Evolutionary conservation across 1,140 invertebrate genomes (phyloP).

Genomic region (Coptotermes formosanus): DNA sequence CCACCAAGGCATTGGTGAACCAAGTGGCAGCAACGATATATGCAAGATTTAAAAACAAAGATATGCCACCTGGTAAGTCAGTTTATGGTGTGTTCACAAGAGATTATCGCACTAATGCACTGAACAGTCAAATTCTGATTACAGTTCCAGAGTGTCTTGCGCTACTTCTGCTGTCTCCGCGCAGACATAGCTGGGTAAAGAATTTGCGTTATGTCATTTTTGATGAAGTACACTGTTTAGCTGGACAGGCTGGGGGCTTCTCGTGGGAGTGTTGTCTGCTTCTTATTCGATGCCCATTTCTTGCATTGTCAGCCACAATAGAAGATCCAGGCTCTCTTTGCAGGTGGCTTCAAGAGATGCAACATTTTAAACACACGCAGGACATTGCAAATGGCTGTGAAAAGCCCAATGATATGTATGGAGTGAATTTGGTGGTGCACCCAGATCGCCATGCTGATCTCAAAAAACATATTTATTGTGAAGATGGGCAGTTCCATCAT

Average conservation of each 20-base stretch:
- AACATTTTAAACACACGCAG: conserved; percentile 36
- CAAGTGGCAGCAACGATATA: conserved; percentile 39
- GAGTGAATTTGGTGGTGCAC: conserved; percentile 36
- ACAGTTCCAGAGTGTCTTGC: conserved; percentile 40
- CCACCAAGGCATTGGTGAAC: conserved; percentile 40
- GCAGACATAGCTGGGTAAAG: conserved; percentile 35
- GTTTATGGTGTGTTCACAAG: conserved; percentile 38
- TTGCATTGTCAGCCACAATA: conserved; percentile 39
- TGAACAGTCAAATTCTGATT: conserved; percentile 36
- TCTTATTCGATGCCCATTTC: conserved; percentile 37
- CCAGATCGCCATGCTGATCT: conserved; percentile 37
- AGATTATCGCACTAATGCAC: conserved; percentile 36
- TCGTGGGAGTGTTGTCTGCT: conserved; percentile 37
- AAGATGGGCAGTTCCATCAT: conserved; percentile 31
- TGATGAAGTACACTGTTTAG: conserved; percentile 40
- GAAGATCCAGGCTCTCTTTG: conserved; percentile 35
- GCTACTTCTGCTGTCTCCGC: conserved; percentile 37
- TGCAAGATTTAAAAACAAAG: conserved; percentile 36
- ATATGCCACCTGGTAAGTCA: conserved; percentile 33
- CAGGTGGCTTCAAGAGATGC: conserved; percentile 36
- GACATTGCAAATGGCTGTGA: conserved; percentile 20
- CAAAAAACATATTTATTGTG: conserved; percentile 35
- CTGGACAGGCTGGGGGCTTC: conserved; percentile 34
- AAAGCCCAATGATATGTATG: conserved; percentile 27
- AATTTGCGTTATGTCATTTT: conserved; percentile 38